Percentiles rank a stretch among this genome's conserved stretches.
Evolutionary conservation across 2,797 vertebrate species (phyloP).

Genomic region (Salarias fasciatus): DNA sequence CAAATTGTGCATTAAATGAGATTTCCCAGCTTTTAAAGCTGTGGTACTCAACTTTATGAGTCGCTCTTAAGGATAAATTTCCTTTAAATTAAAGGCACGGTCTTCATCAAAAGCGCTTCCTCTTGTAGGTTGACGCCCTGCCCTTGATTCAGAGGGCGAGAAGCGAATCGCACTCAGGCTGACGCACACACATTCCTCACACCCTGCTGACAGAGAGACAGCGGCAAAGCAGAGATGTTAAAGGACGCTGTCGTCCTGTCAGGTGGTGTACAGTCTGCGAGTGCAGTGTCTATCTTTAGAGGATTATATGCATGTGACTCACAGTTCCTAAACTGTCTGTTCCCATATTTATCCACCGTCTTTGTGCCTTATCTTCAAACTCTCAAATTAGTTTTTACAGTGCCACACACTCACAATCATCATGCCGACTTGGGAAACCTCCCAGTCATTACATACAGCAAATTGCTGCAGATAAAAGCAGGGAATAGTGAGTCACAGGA

Average conservation of each 20-base stretch:
- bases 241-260: slow-evolving; percentile 46
- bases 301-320: slow-evolving; percentile 48
- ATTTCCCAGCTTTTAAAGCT: slow-evolving; percentile 18
- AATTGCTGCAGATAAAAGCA: slow-evolving; percentile 9
- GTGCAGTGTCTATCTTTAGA: slow-evolving; percentile 63
- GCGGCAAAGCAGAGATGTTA: slow-evolving; percentile 49
- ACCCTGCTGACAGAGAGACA: slow-evolving; percentile 47
- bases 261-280: slow-evolving; percentile 44
- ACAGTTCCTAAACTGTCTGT: slow-evolving; percentile 29
- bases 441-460: slow-evolving; percentile 7
- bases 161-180: slow-evolving; percentile 24
- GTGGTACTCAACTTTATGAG: not conserved
- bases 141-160: slow-evolving; percentile 26
- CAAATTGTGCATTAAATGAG: not conserved
- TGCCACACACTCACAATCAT: not conserved
- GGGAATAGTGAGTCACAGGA: not conserved
- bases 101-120: slow-evolving; percentile 13
- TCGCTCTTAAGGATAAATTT: not conserved
- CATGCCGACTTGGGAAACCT: slow-evolving; percentile 7
- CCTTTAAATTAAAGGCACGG: not conserved
- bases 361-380: slow-evolving; percentile 20
- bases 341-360: slow-evolving; percentile 5
- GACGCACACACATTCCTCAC: slow-evolving; percentile 37
- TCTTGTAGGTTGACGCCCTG: slow-evolving; percentile 12
- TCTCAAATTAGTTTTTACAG: slow-evolving; percentile 19